These are phyloP conservation scores for Pedicia rivosa DNA, from an alignment of 2,888 invertebrate genomes.

Conservation along the genomic window DNA sequence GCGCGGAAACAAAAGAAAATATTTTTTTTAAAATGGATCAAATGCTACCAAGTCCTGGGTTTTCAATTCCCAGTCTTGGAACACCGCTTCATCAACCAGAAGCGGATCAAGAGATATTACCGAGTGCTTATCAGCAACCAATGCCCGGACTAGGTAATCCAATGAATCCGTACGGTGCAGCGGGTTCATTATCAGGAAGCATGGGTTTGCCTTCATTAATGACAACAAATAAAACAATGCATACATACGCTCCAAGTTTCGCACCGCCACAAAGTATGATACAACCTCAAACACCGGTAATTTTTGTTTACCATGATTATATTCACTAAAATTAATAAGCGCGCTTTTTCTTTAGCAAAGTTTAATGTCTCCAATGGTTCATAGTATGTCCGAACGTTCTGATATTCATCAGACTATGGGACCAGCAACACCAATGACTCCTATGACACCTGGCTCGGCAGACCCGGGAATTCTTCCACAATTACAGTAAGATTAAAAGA, in stretches of 20 bases:
- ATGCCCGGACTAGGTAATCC: slow-evolving; percentile 36
- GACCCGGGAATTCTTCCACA: slow-evolving; percentile 91
- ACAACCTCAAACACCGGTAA: slow-evolving; percentile 80
- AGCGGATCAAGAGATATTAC: slow-evolving; percentile 78
- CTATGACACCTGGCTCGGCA: slow-evolving; percentile 83
- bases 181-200: slow-evolving; percentile 21
- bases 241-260: slow-evolving; percentile 60
- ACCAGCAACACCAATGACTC: slow-evolving; percentile 59
- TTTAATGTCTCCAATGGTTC: slow-evolving; percentile 69
- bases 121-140: slow-evolving; percentile 67
- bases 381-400: slow-evolving; percentile 19
- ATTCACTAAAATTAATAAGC: too few relatives aligned
- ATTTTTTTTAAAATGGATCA: too few relatives aligned
- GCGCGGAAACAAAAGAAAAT: too few relatives aligned
- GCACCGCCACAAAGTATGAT: slow-evolving; percentile 70
- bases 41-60: slow-evolving; percentile 79
- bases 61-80: slow-evolving; percentile 78
- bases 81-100: slow-evolving; percentile 82
- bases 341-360: slow-evolving; percentile 55
- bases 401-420: slow-evolving; percentile 44
- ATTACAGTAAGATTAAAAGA: slow-evolving; percentile 19
- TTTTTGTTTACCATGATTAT: slow-evolving; percentile 55
- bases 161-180: slow-evolving; percentile 11
- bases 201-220: slow-evolving; percentile 42
- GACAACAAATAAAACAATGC: slow-evolving; percentile 53